Percentiles rank a stretch among this genome's conserved stretches.
Evolutionary conservation across 1,140 invertebrate species (phyloP).

Genomic region (Platyscapa corneri): DNA sequence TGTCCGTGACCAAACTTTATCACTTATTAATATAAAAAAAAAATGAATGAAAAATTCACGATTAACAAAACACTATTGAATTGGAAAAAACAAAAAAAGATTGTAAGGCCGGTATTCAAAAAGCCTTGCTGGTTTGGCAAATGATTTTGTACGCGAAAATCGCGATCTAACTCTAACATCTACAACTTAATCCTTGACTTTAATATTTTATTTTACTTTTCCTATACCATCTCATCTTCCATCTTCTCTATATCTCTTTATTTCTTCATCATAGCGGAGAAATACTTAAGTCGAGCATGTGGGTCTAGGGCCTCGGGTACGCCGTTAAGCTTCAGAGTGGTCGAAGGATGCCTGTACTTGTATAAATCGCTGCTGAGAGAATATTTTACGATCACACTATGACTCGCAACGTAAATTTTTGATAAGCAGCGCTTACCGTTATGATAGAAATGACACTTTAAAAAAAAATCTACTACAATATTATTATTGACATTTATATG

Average conservation of each 20-base stretch:
- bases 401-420: conserved; percentile 15
- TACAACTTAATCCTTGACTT: background rate
- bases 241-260: background rate
- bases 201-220: too few relatives aligned
- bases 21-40: background rate
- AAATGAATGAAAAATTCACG: background rate
- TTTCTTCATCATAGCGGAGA: background rate
- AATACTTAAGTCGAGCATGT: background rate
- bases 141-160: background rate
- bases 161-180: background rate
- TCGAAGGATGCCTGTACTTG: background rate
- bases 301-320: background rate
- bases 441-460: background rate
- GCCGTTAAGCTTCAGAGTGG: background rate
- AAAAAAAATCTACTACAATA: background rate
- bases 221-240: background rate
- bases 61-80: background rate
- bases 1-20: too few relatives aligned
- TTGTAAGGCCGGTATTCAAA: background rate
- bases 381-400: conserved; percentile 35
- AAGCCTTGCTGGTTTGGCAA: background rate
- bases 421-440: background rate
- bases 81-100: background rate
- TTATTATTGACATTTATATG: background rate
- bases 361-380: background rate